phyloP scores from a whole-genome alignment of 2,888 invertebrate species.

The Scaptomyza polygonia region DNA sequence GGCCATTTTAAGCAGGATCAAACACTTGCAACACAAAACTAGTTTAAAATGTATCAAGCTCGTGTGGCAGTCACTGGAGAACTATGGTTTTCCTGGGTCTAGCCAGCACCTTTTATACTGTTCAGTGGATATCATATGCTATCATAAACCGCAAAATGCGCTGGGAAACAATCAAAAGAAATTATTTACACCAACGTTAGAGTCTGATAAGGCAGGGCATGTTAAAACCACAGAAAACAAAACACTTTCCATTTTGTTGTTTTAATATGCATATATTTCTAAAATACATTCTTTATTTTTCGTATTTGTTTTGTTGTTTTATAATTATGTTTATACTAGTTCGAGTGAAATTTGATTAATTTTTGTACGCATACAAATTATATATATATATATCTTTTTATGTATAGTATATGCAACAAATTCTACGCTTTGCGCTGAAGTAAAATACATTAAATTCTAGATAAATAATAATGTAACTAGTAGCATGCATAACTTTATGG shows the following conservation, averaged over 20 bases:
- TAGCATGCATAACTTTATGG: constrained; percentile 34
- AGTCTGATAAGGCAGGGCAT: constrained; percentile 38
- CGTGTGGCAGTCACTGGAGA: constrained; percentile 37
- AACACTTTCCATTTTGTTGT: constrained; percentile 10
- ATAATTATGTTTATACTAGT: constrained; percentile 52
- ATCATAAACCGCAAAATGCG: constrained; percentile 47
- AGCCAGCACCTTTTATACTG: constrained; percentile 57
- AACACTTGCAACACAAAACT: neutral
- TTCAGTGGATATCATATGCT: neutral
- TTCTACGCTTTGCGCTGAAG: constrained; percentile 44
- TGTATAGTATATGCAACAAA: constrained; percentile 50
- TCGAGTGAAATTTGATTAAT: constrained; percentile 74
- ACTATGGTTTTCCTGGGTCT: constrained; percentile 53
- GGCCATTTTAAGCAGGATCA: constrained; percentile 64
- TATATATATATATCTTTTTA: constrained; percentile 17
- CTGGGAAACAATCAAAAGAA: constrained; percentile 28
- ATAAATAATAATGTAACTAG: constrained; percentile 40
- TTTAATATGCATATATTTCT: constrained; percentile 64
- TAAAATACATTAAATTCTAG: constrained; percentile 39
- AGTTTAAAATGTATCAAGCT: neutral
- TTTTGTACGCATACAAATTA: constrained; percentile 37
- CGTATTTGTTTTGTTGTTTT: constrained; percentile 23
- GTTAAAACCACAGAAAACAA: constrained; percentile 52
- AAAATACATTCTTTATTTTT: constrained; percentile 71
- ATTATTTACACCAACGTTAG: neutral